phyloP scores from a whole-genome alignment of 2,888 invertebrate species.

The Eupithecia tripunctaria region DNA sequence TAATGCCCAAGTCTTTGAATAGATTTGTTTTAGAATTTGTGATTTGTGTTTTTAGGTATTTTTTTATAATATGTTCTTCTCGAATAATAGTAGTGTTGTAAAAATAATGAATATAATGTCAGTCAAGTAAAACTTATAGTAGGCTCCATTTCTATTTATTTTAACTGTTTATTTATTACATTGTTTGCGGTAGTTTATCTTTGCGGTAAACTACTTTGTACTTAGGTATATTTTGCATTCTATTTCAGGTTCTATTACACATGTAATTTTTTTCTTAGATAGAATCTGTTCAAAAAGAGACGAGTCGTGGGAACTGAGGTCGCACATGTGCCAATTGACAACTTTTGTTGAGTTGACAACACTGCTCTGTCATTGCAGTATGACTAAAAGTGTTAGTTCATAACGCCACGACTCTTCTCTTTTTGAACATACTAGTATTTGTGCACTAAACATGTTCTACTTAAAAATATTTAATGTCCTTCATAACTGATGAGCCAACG shows the following conservation, averaged over 20 bases:
- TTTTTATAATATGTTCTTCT: conserved; percentile 43
- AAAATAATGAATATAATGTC: conserved; percentile 44
- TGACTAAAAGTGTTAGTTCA: no score
- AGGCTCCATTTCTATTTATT: conserved; percentile 39
- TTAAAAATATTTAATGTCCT: background rate
- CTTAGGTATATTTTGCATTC: conserved; percentile 43
- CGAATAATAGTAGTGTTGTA: conserved; percentile 46
- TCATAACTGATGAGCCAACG: background rate
- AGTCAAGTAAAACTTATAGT: conserved; percentile 43
- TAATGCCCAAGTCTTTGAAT: conserved; percentile 40
- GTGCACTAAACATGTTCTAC: background rate
- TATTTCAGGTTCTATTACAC: conserved; percentile 30
- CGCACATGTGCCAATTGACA: no score
- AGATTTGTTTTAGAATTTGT: conserved; percentile 38
- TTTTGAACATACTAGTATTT: no score
- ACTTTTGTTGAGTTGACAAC: no score
- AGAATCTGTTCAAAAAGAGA: no score
- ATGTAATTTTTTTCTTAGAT: conserved; percentile 31
- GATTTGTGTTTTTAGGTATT: conserved; percentile 39
- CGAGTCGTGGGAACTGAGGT: no score
- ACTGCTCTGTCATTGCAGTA: no score
- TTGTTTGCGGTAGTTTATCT: conserved; percentile 36
- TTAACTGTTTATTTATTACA: conserved; percentile 42
- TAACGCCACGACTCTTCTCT: no score
- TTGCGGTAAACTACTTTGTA: conserved; percentile 49